These are phyloP conservation scores for Pyrrhosoma nymphula DNA, from an alignment of 2,888 invertebrate genomes.

Conservation along the genomic window DNA sequence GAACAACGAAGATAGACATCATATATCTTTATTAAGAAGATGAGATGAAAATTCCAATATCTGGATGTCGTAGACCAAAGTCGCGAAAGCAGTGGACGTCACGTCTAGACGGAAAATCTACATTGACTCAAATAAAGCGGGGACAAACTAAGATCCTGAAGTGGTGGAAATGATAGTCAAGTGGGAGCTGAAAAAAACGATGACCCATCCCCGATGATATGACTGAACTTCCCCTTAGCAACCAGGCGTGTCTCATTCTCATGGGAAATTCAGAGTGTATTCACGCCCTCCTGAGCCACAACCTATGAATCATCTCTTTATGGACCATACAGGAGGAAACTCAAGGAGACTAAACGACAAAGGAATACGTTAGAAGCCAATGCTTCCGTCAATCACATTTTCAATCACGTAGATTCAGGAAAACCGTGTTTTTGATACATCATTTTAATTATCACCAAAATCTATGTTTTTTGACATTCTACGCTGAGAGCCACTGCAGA, in stretches of 20 bases:
- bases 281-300: background rate
- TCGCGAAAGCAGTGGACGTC: background rate
- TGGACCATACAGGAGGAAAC: background rate
- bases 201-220: background rate
- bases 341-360: background rate
- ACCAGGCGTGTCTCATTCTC: background rate
- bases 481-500: no score
- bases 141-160: background rate
- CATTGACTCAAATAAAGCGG: background rate
- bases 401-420: no score
- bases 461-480: no score
- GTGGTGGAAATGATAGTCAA: no score
- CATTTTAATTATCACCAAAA: no score
- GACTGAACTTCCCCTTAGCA: background rate
- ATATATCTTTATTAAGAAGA: no score
- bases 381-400: no score
- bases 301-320: background rate
- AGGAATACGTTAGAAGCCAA: no score
- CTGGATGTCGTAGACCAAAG: no score
- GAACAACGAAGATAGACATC: no score
- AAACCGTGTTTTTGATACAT: no score
- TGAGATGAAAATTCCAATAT: no score
- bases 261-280: constrained; percentile 2
- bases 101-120: background rate
- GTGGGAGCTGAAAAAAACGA: background rate